Percentiles rank a stretch among this genome's conserved stretches.
These are phyloP conservation scores for Mustela nigripes DNA, from an alignment of 2,113 vertebrate genomes.

Conservation along the genomic window DNA sequence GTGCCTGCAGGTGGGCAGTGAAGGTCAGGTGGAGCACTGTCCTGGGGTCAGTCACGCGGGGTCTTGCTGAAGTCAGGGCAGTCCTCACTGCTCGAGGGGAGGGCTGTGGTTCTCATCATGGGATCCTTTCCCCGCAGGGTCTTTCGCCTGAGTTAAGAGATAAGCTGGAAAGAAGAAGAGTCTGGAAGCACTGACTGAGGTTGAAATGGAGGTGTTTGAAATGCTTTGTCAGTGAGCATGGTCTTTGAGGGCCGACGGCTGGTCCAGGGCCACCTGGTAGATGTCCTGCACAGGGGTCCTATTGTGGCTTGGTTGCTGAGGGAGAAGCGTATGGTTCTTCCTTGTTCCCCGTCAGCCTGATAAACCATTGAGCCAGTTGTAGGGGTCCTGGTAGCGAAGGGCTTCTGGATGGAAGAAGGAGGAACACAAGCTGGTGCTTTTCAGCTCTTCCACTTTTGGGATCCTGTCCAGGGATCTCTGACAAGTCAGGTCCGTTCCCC, in stretches of 20 bases:
- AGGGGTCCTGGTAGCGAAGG: neutral
- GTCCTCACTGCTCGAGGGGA: neutral
- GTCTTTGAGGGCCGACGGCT: neutral
- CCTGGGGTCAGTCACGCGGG: neutral
- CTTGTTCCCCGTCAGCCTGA: neutral
- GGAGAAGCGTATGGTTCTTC: neutral
- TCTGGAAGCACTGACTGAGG: neutral
- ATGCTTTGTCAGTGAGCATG: neutral
- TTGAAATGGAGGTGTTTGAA: neutral
- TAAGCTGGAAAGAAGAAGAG: neutral
- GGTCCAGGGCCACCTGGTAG: neutral
- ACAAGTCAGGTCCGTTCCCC: neutral
- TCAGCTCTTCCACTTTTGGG: neutral
- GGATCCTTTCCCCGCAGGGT: neutral
- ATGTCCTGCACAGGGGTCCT: neutral
- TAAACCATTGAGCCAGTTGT: rapidly evolving
- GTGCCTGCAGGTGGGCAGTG: neutral
- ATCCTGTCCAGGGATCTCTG: neutral
- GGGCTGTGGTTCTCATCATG: neutral
- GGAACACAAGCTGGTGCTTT: neutral
- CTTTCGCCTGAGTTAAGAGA: neutral
- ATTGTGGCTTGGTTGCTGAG: neutral
- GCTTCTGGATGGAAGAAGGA: neutral
- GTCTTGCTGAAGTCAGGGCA: neutral
- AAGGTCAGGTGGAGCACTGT: neutral